Base-by-base conservation (phyloP, 2,113 vertebrate genomes). In the Pluvialis apricaria region DNA sequence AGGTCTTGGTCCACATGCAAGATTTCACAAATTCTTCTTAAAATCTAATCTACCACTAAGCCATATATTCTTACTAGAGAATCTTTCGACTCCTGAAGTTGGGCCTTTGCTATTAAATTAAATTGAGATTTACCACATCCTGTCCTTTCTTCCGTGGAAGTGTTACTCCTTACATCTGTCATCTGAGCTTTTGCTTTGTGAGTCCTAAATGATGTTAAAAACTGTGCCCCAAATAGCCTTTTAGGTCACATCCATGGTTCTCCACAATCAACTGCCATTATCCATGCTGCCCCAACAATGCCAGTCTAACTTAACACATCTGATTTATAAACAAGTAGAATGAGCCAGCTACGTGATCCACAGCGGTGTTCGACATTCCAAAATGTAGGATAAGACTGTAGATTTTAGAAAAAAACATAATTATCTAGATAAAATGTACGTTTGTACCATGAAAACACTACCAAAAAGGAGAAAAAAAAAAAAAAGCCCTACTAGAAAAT, bases 191-290 rank as follows among this genome's bases (percentile, higher is more conserved):
- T 78, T 88, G 52, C 47, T 68, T 55, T 87, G 22, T 52, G 29
- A 21, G 19, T 92, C 4, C 1, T 87, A 81, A 75, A 38, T 52
- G 10, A 28, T 55, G 6, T 26, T 91, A 44, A 75, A 8, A 64
- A 34, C 5, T 3, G 12, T 68, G 55, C 13, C 49, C 24, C 24
- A 44, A n/a, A 10, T 4, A 32, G 42, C 21, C 31, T 71, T 83
- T 54, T n/a, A 57, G 8, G 34, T 93, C 26, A 7, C 2, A 0
- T 18, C 38, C 64, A 0, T 42, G 57, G 22, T 62, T 85, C n/a
- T 88, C 10, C 55, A 8, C 0, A 0, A 13, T 17, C 29, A 38
- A 1, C 29, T 75, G 25, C 26, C 9, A 0, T 75, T 88, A 90
- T 73, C 64, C 3, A 3, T 66, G 5, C 26, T 66, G 32, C 75